Evolutionary conservation across 35 echinoderm and acorn worm genomes (phyloP).

Genomic region (Heliocidaris tuberculata): DNA sequence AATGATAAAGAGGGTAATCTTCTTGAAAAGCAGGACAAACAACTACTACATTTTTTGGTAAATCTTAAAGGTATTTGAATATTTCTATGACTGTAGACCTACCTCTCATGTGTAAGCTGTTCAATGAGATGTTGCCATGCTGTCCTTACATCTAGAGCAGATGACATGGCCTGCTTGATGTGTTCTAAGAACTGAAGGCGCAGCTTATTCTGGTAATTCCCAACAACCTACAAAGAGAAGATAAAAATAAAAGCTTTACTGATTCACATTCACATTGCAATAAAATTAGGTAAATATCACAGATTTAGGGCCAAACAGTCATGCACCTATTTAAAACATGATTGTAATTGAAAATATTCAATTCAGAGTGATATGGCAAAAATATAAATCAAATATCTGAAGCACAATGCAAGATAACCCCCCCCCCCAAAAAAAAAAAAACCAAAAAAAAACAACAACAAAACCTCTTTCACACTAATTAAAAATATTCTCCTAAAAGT

Average conservation of each 20-base stretch:
- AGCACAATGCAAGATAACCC: too few relatives aligned
- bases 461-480: too few relatives aligned
- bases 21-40: too few relatives aligned
- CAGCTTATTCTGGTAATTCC: conserved; percentile 69
- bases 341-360: too few relatives aligned
- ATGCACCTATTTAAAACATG: neutral
- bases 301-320: neutral
- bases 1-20: too few relatives aligned
- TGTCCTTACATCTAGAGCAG: conserved; percentile 71
- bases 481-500: too few relatives aligned
- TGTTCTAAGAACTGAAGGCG: conserved; percentile 74
- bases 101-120: conserved; percentile 96
- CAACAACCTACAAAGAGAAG: conserved; percentile 65
- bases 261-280: neutral
- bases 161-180: conserved; percentile 68
- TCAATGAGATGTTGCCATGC: conserved; percentile 92
- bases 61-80: too few relatives aligned
- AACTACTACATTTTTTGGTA: too few relatives aligned
- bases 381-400: too few relatives aligned
- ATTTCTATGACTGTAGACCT: neutral
- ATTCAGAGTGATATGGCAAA: too few relatives aligned
- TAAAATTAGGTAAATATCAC: neutral
- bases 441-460: too few relatives aligned
- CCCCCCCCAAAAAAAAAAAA: too few relatives aligned
- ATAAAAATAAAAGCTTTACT: neutral